Evolutionary conservation across 1,140 invertebrate species (phyloP).

Genomic region (Drosophila neocordata): DNA sequence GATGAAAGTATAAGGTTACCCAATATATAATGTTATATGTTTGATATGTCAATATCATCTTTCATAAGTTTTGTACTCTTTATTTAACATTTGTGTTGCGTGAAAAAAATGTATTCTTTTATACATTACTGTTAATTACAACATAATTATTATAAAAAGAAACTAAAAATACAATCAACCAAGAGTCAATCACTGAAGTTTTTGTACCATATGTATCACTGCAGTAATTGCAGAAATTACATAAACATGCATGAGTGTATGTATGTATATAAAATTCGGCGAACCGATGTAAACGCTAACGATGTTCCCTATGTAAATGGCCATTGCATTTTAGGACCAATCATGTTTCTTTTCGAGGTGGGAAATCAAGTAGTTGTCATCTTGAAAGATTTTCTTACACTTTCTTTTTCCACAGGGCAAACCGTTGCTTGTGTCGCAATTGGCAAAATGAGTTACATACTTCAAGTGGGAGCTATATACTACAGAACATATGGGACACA

Average conservation of each 20-base stretch:
- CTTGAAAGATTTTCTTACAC: slow-evolving; percentile 42
- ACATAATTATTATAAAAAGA: no score
- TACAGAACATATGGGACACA: slow-evolving; percentile 25
- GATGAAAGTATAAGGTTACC: no score
- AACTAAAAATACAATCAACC: not conserved
- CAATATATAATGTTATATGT: no score
- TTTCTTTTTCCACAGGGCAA: slow-evolving; percentile 38
- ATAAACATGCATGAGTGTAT: no score
- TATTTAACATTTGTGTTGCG: not conserved
- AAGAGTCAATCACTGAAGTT: not conserved
- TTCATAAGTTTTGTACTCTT: not conserved
- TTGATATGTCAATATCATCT: no score
- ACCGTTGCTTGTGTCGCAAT: slow-evolving; percentile 5
- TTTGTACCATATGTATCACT: not conserved
- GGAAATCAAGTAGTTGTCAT: slow-evolving; percentile 19
- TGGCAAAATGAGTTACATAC: slow-evolving; percentile 45
- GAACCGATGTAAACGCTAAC: not conserved
- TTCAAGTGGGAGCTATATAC: not conserved
- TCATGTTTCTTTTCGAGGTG: slow-evolving; percentile 54
- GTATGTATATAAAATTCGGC: slow-evolving; percentile 29
- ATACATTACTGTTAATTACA: not conserved
- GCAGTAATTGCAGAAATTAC: no score
- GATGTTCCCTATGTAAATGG: not conserved
- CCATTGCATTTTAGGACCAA: slow-evolving; percentile 6
- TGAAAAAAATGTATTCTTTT: not conserved